These are phyloP conservation scores for Austrofundulus limnaeus DNA, from an alignment of 2,113 vertebrate genomes.

Conservation along the genomic window DNA sequence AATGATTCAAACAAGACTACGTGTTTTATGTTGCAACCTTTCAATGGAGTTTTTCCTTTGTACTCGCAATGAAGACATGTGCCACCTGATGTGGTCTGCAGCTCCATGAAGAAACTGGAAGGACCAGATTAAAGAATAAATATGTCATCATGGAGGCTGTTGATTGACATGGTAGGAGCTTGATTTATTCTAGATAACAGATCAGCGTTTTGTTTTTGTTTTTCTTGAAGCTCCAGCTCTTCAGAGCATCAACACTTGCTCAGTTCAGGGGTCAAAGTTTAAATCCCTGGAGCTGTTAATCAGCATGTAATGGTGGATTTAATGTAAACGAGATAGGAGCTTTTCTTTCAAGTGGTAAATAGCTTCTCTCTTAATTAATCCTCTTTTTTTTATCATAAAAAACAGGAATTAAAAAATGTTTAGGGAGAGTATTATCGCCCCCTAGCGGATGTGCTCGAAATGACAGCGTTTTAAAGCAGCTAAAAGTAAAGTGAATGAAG, in stretches of 20 bases:
- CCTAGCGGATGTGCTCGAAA: no score
- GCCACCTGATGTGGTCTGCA: background rate
- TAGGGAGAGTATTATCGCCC: no score
- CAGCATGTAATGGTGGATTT: no score
- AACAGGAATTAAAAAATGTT: no score
- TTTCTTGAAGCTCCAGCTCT: slow-evolving; percentile 12
- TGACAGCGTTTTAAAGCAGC: no score
- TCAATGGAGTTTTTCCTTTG: slow-evolving; percentile 1
- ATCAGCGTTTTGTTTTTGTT: background rate
- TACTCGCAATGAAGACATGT: slow-evolving; percentile 7
- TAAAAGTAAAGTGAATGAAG: no score
- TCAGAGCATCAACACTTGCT: background rate
- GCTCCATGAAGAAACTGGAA: slow-evolving; percentile 39
- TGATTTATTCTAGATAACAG: slow-evolving; percentile 3
- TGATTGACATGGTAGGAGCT: background rate
- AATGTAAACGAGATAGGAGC: slow-evolving; percentile 10
- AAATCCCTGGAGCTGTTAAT: background rate
- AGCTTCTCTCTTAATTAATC: no score
- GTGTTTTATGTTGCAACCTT: background rate
- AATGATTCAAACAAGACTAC: background rate
- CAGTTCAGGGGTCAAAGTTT: background rate
- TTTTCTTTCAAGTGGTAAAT: background rate
- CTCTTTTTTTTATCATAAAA: no score
- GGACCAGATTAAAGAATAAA: slow-evolving; percentile 28
- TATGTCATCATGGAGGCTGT: slow-evolving; percentile 17